Base-by-base conservation (phyloP, 2,113 vertebrate species). In the Canis aureus region DNA sequence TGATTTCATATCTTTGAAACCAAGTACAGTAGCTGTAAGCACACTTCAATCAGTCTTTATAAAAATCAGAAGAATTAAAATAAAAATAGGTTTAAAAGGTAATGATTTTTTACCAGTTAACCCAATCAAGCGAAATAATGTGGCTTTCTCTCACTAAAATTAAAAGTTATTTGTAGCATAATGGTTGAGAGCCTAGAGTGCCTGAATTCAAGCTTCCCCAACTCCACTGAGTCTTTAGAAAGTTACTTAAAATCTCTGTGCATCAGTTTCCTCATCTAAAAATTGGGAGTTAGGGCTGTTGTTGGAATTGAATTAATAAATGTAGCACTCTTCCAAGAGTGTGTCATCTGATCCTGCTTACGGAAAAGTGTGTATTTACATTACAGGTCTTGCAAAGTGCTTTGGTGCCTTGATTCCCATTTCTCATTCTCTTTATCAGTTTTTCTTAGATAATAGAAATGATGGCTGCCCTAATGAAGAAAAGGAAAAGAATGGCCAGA, bases 31-130 rank as follows among this genome's bases (percentile, higher is more conserved):
- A 95, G 29, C 29, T 74, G 0, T 82, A 86, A 64, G 53, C 19
- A 60, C 3, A 35, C 29, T 67, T 73, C 35, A 79, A 20, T 60
- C 22, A 67, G 32, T 22, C 11, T 76, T 93, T 84, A 57, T 80
- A 93, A 94, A 94, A 95, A 60, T 57, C 43, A 87, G 62, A 53
- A 64, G 7, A 89, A 82, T 53, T 88, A 78, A 87, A 97, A 86
- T 13, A 78, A 76, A 87, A 94, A 25, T 66, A 55, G 38, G 53
- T 62, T 92, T 55, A 27, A 71, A 64, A 85, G 51, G 11, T 51
- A 81, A 73, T 81, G 74, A 0, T 59, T n/a, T 83, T 51, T 55
- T 17, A 27, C 3, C 25, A 82, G 80, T 79, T 69, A 93, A 89
- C 5, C 91, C n/a, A 71, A 29, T 81, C 76, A 97, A 87, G 22